Base-by-base conservation (phyloP, 2,888 invertebrate genomes). In the Molorchus minor region DNA sequence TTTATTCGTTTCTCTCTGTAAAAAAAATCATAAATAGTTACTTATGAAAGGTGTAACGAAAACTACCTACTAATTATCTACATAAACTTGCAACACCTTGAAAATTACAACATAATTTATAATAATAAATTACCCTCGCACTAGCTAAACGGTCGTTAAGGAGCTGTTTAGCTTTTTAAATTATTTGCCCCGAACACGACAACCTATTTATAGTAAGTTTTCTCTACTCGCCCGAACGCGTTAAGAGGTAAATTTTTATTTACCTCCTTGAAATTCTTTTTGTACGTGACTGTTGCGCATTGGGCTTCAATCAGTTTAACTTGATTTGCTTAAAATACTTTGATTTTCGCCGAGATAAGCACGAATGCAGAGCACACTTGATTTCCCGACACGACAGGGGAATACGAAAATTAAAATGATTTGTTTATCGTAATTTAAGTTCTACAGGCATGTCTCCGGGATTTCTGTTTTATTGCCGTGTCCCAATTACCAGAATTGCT, bases 261-360 rank as follows among this genome's bases (percentile, higher is more conserved):
- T 57, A 66, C 58, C 64, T 43, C 56, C 55, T 65, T 51, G 54
- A 43, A 61, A 62, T 67, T 66, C 66, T 60, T 67, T 64, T 51
- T 46, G 47, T 64, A 68, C 69, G 69, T 68, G 69, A 70, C 69
- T 68, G 66, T 59, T 62, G 67, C 56, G 52, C 67, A 58, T 66
- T 65, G 62, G 62, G 54, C 53, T 63, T 56, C 66, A 68, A 68
- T 68, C 68, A 71, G 65, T 67, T 67, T 67, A 70, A 69, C 64
- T 63, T 54, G 64, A 62, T 69, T 68, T 67, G 61, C 65, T 71
- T 62, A 69, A 70, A 70, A 69, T 67, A 62, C 64, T 64, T 49
- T 53, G 71, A 69, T 70, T 67, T 58, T 55, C 49, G 58, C 25
- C 56, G 44, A 57, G 71, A 70, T 71, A 72, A 68, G 59, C 70